Conservation (phyloP, 1,140 invertebrate genomes). For the Drosophila santomea region DNA sequence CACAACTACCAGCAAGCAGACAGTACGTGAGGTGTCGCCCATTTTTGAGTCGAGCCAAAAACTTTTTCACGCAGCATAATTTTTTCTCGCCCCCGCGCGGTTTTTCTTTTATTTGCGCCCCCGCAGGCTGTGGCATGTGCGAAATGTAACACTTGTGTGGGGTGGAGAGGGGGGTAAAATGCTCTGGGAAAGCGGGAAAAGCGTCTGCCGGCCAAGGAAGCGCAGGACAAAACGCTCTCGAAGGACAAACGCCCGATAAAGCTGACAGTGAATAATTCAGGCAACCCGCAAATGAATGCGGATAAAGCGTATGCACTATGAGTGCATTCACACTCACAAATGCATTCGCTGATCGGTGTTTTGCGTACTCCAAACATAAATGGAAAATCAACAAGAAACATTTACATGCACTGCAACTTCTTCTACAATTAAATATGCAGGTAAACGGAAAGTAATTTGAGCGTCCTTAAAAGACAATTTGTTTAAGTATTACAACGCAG, state of each 20-base stretch:
- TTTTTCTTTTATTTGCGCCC: slow-evolving; percentile 3
- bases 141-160: slow-evolving; percentile 43
- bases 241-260: slow-evolving; percentile 40
- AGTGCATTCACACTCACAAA: slow-evolving; percentile 7
- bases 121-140: slow-evolving; percentile 42
- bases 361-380: background rate
- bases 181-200: slow-evolving; percentile 12
- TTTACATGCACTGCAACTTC: background rate
- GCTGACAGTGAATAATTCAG: slow-evolving; percentile 45
- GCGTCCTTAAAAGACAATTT: no score
- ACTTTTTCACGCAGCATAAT: slow-evolving; percentile 62
- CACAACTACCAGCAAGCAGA: slow-evolving; percentile 14
- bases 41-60: slow-evolving; percentile 62
- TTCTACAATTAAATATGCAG: no score
- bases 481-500: no score
- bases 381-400: background rate
- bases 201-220: slow-evolving; percentile 27
- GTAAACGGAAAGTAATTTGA: no score
- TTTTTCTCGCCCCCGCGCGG: slow-evolving; percentile 24
- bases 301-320: slow-evolving; percentile 12
- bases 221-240: slow-evolving; percentile 54
- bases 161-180: background rate
- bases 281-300: slow-evolving; percentile 9
- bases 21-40: slow-evolving; percentile 66
- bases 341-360: background rate